Conservation (phyloP, 2,113 vertebrate genomes). For the Forbesichthys papilliferus region DNA sequence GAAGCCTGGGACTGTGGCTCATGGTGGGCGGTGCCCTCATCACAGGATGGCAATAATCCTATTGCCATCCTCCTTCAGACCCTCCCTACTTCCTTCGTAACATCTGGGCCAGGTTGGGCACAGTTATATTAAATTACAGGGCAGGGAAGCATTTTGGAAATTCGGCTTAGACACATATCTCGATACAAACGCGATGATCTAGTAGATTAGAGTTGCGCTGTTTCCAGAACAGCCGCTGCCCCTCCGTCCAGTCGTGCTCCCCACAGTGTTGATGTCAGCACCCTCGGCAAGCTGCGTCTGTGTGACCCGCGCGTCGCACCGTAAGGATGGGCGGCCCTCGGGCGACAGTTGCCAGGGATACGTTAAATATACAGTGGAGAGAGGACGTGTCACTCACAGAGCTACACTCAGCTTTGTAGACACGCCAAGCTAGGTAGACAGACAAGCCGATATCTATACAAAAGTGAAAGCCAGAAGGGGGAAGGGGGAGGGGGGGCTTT, state of each 20-base stretch:
- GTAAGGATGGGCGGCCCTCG: slow-evolving; percentile 52
- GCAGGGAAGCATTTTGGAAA: background rate
- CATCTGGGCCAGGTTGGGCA: slow-evolving; percentile 1
- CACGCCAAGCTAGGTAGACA: slow-evolving; percentile 3
- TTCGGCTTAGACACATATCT: too few species aligned
- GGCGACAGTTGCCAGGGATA: slow-evolving; percentile 61
- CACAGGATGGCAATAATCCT: background rate
- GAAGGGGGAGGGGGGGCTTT: slow-evolving; percentile 21
- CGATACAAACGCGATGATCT: slow-evolving; percentile 8
- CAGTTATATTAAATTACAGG: background rate
- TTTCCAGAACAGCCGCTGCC: slow-evolving; percentile 41
- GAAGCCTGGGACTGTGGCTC: slow-evolving; percentile 24
- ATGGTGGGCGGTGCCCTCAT: background rate
- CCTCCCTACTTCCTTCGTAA: background rate
- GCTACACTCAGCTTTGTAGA: background rate
- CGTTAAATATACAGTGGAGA: slow-evolving; percentile 29
- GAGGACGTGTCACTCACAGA: slow-evolving; percentile 56
- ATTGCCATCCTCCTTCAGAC: too few species aligned
- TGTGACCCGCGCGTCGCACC: slow-evolving; percentile 59
- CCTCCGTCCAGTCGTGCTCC: slow-evolving; percentile 40
- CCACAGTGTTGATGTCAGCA: slow-evolving; percentile 49
- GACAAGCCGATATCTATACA: slow-evolving; percentile 44
- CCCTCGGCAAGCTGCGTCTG: slow-evolving; percentile 41
- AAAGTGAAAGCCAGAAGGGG: slow-evolving; percentile 25
- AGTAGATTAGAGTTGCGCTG: slow-evolving; percentile 29